phyloP scores from a whole-genome alignment of 2,113 vertebrate species.

The Apistogramma diplotaenia region DNA sequence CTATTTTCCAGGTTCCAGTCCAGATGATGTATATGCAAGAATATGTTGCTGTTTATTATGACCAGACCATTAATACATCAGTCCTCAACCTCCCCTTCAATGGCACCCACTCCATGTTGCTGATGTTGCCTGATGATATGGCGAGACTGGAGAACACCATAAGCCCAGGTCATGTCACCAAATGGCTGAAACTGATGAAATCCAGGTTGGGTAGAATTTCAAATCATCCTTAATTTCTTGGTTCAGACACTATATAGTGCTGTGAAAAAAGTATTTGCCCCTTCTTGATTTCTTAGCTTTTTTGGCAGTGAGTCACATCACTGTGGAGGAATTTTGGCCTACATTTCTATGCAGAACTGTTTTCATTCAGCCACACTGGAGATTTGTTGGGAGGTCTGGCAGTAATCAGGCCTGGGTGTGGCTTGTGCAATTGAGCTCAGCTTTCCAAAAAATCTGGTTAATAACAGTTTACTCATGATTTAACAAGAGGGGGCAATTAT shows the following conservation, averaged over 20 bases:
- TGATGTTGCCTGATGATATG: conserved; percentile 69
- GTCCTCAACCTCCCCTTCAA: conserved; percentile 80
- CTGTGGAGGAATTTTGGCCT: too few species aligned
- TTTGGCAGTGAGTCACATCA: too few species aligned
- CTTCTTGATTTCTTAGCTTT: too few species aligned
- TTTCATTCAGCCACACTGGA: too few species aligned
- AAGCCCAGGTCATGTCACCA: conserved; percentile 50
- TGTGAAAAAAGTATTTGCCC: too few species aligned
- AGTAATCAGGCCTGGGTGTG: too few species aligned
- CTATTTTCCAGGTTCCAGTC: conserved; percentile 59
- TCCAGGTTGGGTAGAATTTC: conserved; percentile 36
- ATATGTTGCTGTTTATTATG: conserved; percentile 54
- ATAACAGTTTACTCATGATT: too few species aligned
- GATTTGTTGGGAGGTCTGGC: too few species aligned
- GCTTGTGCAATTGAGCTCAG: too few species aligned
- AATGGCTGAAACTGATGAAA: conserved; percentile 69
- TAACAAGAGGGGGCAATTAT: too few species aligned
- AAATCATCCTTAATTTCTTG: background rate
- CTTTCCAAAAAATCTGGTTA: too few species aligned
- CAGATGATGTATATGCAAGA: conserved; percentile 73
- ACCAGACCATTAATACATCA: conserved; percentile 70
- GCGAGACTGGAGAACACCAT: conserved; percentile 57
- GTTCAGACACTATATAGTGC: background rate
- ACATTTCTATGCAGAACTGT: too few species aligned
- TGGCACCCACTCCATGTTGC: conserved; percentile 72